phyloP scores from a whole-genome alignment of 2,797 vertebrate species.

The Agapornis canus region DNA sequence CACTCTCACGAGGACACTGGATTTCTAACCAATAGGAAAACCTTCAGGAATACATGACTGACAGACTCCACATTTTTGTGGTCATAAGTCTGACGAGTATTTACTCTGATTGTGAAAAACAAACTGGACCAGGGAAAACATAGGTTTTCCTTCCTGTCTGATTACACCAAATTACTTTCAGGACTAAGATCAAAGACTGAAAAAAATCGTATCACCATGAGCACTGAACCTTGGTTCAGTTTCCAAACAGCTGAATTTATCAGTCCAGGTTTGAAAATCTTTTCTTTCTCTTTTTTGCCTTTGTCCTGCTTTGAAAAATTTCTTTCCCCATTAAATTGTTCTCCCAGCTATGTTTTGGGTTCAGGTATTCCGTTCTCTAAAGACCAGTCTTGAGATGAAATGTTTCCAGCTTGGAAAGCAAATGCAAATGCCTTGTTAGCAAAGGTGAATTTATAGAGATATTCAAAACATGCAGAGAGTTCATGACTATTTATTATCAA shows the following conservation, averaged over 20 bases:
- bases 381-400: background rate
- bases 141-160: background rate
- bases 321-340: background rate
- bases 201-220: background rate
- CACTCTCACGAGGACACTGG: background rate
- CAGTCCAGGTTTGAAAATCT: background rate
- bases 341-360: background rate
- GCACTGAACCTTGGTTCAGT: background rate
- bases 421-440: conserved; percentile 4
- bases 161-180: background rate
- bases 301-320: background rate
- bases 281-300: background rate
- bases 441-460: background rate
- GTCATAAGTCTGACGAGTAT: background rate
- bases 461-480: background rate
- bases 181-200: background rate
- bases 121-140: background rate
- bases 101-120: background rate
- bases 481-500: background rate
- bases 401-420: background rate
- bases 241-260: background rate
- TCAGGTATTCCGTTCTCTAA: background rate
- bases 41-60: background rate
- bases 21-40: background rate
- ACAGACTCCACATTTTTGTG: background rate